Evolutionary conservation across 2,888 invertebrate species (phyloP), one percentile per base, ranked within the genome.

Genomic region (Drosophila macrospina): DNA sequence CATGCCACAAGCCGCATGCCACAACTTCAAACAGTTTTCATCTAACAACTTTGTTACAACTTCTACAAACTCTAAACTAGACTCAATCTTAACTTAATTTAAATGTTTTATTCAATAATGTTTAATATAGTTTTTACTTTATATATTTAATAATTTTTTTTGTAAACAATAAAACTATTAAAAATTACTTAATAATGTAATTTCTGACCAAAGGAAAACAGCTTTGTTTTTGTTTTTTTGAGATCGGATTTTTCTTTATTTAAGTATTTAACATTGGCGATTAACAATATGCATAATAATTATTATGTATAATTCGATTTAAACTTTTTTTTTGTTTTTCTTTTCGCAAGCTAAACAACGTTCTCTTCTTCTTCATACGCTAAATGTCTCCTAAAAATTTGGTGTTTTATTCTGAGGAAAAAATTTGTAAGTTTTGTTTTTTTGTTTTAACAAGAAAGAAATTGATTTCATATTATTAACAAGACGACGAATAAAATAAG

Each of bases 201-300:
- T n/a, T 20, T 20, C 20, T 20, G 20, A 20, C 20, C 2, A 20
- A 20, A 20, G 3, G 20, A 20, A 3, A 20, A 20, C 20, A 20
- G 20, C 20, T 20, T 20, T 20, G 3, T 39, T 39, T 20, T 20
- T 20, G 3, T 7, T 10, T 8, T 42, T 73, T 62, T 55, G 54
- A 59, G 61, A 76, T 71, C 67, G 36, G 42, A 15, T 41, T 60
- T 66, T 68, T 51, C 42, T 73, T 78, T 64, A 68, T 69, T 71
- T 60, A 69, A 68, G 32, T 63, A 64, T 11, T 55, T 87, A 85
- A 85, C 87, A 76, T 82, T 75, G 69, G 72, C 68, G 81, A 64
- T 84, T 82, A 82, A 86, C 87, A 82, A 72, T 84, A 75, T 74
- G 81, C 68, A 47, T 78, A 64, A 68, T 78, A 68, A 62, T 60